These are phyloP conservation scores for Scophthalmus maximus DNA, from an alignment of 2,113 vertebrate species.

Conservation along the genomic window DNA sequence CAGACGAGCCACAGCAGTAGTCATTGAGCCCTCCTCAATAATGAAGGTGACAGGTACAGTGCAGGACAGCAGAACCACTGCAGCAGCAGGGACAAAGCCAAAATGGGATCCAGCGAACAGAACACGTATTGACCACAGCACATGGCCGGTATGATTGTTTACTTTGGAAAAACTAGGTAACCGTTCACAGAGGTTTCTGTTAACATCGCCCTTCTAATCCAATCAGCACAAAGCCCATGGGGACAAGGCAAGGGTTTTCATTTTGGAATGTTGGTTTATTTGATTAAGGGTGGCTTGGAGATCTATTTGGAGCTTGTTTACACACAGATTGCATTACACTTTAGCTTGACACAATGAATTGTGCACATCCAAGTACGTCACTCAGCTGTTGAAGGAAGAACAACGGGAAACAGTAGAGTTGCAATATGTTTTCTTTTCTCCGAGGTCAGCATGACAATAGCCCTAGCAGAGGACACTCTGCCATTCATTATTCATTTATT, in stretches of 20 bases:
- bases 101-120: constrained; percentile 4
- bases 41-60: constrained; percentile 48
- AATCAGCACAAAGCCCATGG: constrained; percentile 2
- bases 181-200: constrained; percentile 15
- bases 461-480: constrained; percentile 3
- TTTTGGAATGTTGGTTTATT: constrained; percentile 14
- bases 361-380: constrained; percentile 15
- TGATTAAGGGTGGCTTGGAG: constrained; percentile 21
- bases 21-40: constrained; percentile 56
- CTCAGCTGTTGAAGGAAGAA: constrained; percentile 6
- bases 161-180: constrained; percentile 22
- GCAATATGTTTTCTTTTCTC: constrained; percentile 7
- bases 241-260: background rate
- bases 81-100: constrained; percentile 13
- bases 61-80: constrained; percentile 25
- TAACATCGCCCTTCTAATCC: constrained; percentile 18
- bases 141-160: background rate
- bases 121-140: constrained; percentile 2
- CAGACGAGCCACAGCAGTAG: constrained; percentile 49
- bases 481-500: no score
- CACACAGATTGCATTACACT: constrained; percentile 8
- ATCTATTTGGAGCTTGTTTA: constrained; percentile 35
- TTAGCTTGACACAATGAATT: constrained; percentile 26
- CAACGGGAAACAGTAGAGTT: background rate
- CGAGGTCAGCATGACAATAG: background rate